Percentiles rank a stretch among this genome's conserved stretches.
These are phyloP conservation scores for Drosophila prosaltans DNA, from an alignment of 1,140 invertebrate genomes.

Conservation along the genomic window DNA sequence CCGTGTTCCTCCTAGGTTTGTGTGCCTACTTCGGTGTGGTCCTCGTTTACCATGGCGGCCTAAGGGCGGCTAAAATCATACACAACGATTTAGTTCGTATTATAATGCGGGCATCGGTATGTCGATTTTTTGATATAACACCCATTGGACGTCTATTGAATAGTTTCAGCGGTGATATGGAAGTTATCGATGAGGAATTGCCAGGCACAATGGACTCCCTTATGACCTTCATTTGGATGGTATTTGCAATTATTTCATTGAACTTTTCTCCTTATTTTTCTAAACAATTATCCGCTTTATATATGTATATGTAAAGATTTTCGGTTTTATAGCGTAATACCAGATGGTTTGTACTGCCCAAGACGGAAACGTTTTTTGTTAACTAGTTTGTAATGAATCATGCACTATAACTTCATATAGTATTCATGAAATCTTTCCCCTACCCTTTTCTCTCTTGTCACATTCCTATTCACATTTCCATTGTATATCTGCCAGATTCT, in stretches of 20 bases:
- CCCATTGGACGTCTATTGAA: slow-evolving; percentile 93
- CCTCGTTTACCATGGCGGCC: slow-evolving; percentile 87
- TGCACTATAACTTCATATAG: slow-evolving; percentile 1
- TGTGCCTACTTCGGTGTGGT: slow-evolving; percentile 88
- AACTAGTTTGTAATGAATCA: not conserved
- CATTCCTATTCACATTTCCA: not conserved
- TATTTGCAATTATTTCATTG: slow-evolving; percentile 82
- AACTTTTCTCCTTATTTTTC: slow-evolving; percentile 76
- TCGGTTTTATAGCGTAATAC: slow-evolving; percentile 63
- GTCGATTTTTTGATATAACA: slow-evolving; percentile 93
- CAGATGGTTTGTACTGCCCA: slow-evolving; percentile 64
- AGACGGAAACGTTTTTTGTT: slow-evolving; percentile 3
- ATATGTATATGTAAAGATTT: slow-evolving; percentile 26
- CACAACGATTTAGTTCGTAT: slow-evolving; percentile 87
- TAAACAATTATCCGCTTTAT: slow-evolving; percentile 56
- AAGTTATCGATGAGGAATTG: slow-evolving; percentile 90
- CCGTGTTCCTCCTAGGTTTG: slow-evolving; percentile 84
- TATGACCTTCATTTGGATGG: slow-evolving; percentile 89
- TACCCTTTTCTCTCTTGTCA: not conserved
- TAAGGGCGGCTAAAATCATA: slow-evolving; percentile 88
- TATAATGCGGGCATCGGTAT: slow-evolving; percentile 88
- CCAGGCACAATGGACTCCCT: slow-evolving; percentile 88
- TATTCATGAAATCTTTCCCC: not conserved
- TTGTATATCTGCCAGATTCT: not conserved
- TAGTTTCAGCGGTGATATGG: slow-evolving; percentile 93